Evolutionary conservation across 2,113 vertebrate species (phyloP), one percentile per base, ranked within the genome.

Genomic region (Actinemys pallida): DNA sequence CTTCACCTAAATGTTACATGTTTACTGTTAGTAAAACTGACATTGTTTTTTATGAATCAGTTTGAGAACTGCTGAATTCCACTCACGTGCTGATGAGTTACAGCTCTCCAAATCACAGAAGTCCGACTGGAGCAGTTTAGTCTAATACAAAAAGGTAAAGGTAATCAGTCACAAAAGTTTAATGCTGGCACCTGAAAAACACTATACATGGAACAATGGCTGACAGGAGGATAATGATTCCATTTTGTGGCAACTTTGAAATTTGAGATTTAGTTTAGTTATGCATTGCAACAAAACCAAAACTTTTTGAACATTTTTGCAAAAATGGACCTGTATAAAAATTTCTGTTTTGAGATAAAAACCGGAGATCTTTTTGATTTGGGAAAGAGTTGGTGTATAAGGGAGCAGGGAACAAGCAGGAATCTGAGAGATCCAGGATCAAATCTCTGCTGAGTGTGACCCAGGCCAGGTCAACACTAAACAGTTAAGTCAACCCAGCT

Each of bases 121-220:
- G 2, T 82, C 53, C 50, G 16, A 56, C 72, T 45, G 20, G 50
- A 92, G 83, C 35, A 76, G 53, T 53, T 11, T 87, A 95, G 83
- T 90, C 14, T 86, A 82, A 83, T 59, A 65, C 42, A 76, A 90
- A 90, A 91, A 90, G 20, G 6, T 54, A 92, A 92, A 49, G 2
- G 0, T 56, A 90, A 57, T 83, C 3, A 59, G 62, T 94, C 79
- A 80, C 22, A 59, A n/a, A 35, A 31, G 42, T 88, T 94, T 95
- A 92, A 72, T 84, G 52, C 52, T 25, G 42, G 88, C 59, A 86
- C 54, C 27, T 79, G 16, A 19, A 69, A 92, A 83, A 49, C 4
- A 52, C 2, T 80, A 90, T 49, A 10, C 22, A 42, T 16, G 81
- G 81, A 65, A 5, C 39, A 57, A 39, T 39, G 20, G 1, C 2